A percentile compares a stretch with the other conserved stretches of the same genome.
phyloP scores from a whole-genome alignment of 2,888 invertebrate genomes.

The Notodonta dromedarius region DNA sequence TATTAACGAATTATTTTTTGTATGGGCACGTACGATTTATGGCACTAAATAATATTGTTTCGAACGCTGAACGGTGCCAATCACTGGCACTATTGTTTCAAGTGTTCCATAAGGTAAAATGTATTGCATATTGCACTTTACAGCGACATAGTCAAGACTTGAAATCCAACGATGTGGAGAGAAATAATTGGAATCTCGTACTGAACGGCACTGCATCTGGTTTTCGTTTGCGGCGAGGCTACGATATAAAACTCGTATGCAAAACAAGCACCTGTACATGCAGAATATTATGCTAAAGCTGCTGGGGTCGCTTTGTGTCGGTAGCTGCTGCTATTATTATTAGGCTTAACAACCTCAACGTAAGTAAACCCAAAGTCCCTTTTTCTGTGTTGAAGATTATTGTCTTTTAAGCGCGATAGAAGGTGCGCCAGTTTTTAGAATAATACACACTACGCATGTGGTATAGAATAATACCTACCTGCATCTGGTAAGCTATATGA shows the following conservation, averaged over 20 bases:
- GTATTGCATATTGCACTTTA: constrained; percentile 4
- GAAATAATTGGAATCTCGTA: constrained; percentile 7
- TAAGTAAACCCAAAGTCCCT: neutral
- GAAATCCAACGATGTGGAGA: constrained; percentile 6
- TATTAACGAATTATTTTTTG: neutral
- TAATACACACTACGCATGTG: neutral
- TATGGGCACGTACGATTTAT: neutral
- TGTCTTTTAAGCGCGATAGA: no score
- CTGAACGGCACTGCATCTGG: constrained; percentile 14
- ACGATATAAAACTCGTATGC: constrained; percentile 6
- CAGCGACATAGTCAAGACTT: neutral
- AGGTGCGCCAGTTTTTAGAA: neutral
- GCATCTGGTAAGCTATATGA: constrained; percentile 29
- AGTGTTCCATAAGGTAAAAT: constrained; percentile 3
- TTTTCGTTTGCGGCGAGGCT: constrained; percentile 10
- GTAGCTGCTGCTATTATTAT: neutral
- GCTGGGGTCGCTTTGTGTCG: neutral
- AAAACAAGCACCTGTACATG: neutral
- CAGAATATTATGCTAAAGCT: constrained; percentile 1
- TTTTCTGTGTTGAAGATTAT: no score
- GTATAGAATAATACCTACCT: no score
- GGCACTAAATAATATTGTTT: neutral
- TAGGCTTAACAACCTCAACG: neutral
- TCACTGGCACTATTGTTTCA: constrained; percentile 9
- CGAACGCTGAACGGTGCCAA: constrained; percentile 6